Evolutionary conservation across 2,888 invertebrate genomes (phyloP).

Genomic region (Nomada lathburiana): DNA sequence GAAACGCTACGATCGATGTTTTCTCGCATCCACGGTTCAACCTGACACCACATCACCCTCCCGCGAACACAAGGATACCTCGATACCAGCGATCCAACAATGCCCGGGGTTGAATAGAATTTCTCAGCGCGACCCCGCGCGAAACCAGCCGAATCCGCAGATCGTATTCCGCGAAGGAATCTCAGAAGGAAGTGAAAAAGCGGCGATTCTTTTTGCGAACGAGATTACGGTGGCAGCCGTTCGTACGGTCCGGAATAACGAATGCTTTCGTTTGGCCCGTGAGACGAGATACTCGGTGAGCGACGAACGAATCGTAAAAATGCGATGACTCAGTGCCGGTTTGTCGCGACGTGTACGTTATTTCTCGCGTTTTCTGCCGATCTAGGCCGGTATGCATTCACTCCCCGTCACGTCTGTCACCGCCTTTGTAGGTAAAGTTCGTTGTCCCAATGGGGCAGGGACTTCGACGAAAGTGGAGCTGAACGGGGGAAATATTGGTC

Average conservation of each 20-base stretch:
- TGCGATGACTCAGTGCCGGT: slow-evolving; percentile 62
- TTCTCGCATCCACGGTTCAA: background rate
- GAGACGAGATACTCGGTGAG: slow-evolving; percentile 43
- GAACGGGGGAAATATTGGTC: slow-evolving; percentile 30
- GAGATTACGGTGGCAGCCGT: background rate
- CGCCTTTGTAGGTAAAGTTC: slow-evolving; percentile 49
- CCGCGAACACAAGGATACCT: background rate
- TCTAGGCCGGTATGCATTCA: slow-evolving; percentile 61
- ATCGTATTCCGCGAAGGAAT: slow-evolving; percentile 13
- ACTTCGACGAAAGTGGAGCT: slow-evolving; percentile 32
- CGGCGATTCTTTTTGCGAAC: slow-evolving; percentile 23
- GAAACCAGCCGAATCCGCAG: slow-evolving; percentile 20
- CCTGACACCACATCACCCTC: background rate
- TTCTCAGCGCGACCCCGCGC: slow-evolving; percentile 12
- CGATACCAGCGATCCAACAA: slow-evolving; percentile 5
- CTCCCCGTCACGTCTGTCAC: background rate
- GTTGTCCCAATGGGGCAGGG: slow-evolving; percentile 58
- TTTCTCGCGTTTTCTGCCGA: slow-evolving; percentile 74
- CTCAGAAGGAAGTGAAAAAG: slow-evolving; percentile 17
- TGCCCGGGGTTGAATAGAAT: background rate
- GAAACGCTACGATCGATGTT: slow-evolving; percentile 4
- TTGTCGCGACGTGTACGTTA: slow-evolving; percentile 45
- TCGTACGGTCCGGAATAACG: slow-evolving; percentile 15
- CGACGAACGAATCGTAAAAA: slow-evolving; percentile 59
- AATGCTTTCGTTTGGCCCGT: slow-evolving; percentile 13